A percentile compares a stretch with the other conserved stretches of the same genome.
These are phyloP conservation scores for Herpetotheres cachinnans DNA, from an alignment of 2,113 vertebrate genomes.

Conservation along the genomic window DNA sequence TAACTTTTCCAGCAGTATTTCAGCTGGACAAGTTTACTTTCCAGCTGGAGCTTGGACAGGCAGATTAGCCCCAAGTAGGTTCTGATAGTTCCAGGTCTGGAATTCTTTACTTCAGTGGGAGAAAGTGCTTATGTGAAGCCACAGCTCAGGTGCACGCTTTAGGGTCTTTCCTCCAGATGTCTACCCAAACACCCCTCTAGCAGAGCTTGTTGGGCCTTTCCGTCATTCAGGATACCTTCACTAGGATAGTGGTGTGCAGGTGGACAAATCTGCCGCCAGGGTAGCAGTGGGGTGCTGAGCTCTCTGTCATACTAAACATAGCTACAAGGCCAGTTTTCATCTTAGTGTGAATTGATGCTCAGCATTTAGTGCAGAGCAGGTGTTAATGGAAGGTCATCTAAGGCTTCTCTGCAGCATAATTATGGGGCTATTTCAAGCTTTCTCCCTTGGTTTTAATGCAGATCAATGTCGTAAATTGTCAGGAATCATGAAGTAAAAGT, in stretches of 20 bases:
- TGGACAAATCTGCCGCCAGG: not conserved
- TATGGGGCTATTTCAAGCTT: conserved; percentile 45
- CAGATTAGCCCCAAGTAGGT: not conserved
- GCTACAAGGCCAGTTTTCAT: not conserved
- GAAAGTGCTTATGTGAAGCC: not conserved
- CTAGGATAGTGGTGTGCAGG: not conserved
- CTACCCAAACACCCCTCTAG: not conserved
- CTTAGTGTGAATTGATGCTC: not conserved
- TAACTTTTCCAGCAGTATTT: not conserved
- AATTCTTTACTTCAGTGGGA: not conserved
- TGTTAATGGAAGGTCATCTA: conserved; percentile 54
- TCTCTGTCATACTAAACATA: not conserved
- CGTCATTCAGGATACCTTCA: not conserved
- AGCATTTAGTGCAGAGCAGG: not conserved
- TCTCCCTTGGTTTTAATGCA: conserved; percentile 41
- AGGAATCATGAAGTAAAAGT: conserved; percentile 3
- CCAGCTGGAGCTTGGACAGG: not conserved
- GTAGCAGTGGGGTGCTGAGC: not conserved
- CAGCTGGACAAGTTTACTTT: not conserved
- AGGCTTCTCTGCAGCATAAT: conserved; percentile 17
- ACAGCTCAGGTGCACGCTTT: not conserved
- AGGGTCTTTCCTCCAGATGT: not conserved
- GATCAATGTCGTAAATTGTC: conserved; percentile 12
- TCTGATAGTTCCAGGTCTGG: not conserved
- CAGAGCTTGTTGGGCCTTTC: not conserved